A percentile compares a stretch with the other conserved stretches of the same genome.
Conservation (phyloP, 2,113 vertebrate species). For the Alces alces region DNA sequence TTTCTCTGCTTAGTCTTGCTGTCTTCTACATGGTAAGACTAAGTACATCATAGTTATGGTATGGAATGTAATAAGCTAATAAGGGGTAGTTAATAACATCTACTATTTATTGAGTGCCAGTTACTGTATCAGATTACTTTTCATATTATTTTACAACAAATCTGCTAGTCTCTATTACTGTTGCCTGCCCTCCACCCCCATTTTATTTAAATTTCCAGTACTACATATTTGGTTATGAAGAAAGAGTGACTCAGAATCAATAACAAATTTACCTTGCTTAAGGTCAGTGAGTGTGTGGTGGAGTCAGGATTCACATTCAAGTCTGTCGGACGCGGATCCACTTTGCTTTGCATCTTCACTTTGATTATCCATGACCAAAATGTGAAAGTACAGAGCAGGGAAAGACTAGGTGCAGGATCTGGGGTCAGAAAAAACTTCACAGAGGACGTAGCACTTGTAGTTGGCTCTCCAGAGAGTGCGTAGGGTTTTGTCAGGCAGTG, state of each 20-base stretch:
- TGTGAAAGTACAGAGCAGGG: background rate
- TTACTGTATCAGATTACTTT: background rate
- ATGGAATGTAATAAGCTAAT: slow-evolving; percentile 22
- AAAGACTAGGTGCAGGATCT: background rate
- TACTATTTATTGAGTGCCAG: background rate
- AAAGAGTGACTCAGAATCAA: background rate
- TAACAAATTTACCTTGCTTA: slow-evolving; percentile 7
- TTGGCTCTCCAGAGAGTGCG: background rate
- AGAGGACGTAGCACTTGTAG: background rate
- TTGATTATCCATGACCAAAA: background rate
- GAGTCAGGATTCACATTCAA: background rate
- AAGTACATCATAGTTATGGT: background rate
- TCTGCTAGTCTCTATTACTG: background rate
- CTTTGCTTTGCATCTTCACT: background rate
- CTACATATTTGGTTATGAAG: background rate
- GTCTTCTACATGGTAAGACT: background rate
- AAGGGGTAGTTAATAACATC: background rate
- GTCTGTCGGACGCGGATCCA: background rate
- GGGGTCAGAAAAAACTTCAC: background rate
- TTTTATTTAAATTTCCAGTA: slow-evolving; percentile 14
- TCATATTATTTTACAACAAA: background rate
- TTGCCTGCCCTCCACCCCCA: background rate
- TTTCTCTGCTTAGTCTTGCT: slow-evolving; percentile 16
- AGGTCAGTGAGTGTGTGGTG: background rate
- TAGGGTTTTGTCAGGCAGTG: background rate